Evolutionary conservation across 2,888 invertebrate species (phyloP).

Genomic region (Hyles lineata): DNA sequence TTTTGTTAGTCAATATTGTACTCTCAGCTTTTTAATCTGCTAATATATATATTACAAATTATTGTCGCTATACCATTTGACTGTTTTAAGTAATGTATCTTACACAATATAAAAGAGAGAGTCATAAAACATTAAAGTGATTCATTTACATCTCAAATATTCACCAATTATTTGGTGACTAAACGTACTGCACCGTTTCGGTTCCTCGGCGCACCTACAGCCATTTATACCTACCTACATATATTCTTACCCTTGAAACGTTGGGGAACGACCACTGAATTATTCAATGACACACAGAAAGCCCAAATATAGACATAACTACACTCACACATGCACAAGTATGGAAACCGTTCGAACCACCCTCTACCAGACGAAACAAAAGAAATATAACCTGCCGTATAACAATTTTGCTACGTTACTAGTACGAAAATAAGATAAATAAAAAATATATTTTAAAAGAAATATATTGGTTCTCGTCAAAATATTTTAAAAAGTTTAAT

Average conservation of each 20-base stretch:
- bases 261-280: conserved; percentile 82
- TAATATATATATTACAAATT: no score
- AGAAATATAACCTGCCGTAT: background rate
- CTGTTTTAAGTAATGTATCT: no score
- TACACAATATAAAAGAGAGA: no score
- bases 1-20: no score
- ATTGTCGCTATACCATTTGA: no score
- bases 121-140: no score
- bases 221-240: conserved; percentile 45
- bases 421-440: background rate
- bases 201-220: conserved; percentile 31
- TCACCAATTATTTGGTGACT: background rate
- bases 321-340: conserved; percentile 62
- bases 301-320: conserved; percentile 81
- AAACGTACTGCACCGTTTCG: conserved; percentile 33
- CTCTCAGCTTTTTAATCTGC: no score
- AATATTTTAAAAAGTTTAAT: no score
- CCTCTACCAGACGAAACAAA: conserved; percentile 15
- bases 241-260: conserved; percentile 83
- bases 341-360: conserved; percentile 54
- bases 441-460: conserved; percentile 42
- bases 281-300: conserved; percentile 83
- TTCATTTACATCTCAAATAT: no score
- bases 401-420: background rate
- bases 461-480: no score